These are phyloP conservation scores for Danaus chrysippus DNA, from an alignment of 2,888 invertebrate species.

Conservation along the genomic window DNA sequence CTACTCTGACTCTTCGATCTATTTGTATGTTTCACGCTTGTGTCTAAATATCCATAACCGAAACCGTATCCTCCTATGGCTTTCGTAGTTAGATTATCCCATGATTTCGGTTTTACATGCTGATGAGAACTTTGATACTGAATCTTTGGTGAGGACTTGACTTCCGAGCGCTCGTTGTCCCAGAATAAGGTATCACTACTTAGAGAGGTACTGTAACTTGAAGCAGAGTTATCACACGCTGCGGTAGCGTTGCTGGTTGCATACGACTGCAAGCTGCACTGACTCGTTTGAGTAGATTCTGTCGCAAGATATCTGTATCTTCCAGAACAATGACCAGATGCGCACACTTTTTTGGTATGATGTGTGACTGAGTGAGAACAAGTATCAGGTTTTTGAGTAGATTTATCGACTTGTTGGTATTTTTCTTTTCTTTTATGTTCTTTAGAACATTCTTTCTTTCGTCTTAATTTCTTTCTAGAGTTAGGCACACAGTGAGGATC, in stretches of 20 bases:
- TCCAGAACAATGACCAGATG: slow-evolving; percentile 59
- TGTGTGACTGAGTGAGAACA: slow-evolving; percentile 56
- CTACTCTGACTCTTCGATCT: slow-evolving; percentile 72
- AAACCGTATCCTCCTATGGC: slow-evolving; percentile 92
- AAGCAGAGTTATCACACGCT: slow-evolving; percentile 84
- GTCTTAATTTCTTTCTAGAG: slow-evolving; percentile 67
- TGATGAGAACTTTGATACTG: slow-evolving; percentile 71
- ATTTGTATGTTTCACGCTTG: slow-evolving; percentile 65
- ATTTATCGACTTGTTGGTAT: slow-evolving; percentile 74
- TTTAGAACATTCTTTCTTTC: slow-evolving; percentile 80
- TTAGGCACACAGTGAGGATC: slow-evolving; percentile 91
- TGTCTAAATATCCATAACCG: slow-evolving; percentile 90
- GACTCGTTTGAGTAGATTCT: slow-evolving; percentile 85
- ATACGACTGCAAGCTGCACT: slow-evolving; percentile 90
- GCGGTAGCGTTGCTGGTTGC: slow-evolving; percentile 86
- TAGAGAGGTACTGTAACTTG: slow-evolving; percentile 90
- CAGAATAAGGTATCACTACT: slow-evolving; percentile 93
- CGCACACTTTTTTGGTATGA: slow-evolving; percentile 65
- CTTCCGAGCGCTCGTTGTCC: slow-evolving; percentile 80
- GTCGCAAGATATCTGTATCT: slow-evolving; percentile 82
- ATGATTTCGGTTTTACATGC: slow-evolving; percentile 88
- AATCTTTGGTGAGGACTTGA: slow-evolving; percentile 68
- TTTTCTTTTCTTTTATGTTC: slow-evolving; percentile 81
- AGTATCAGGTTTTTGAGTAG: slow-evolving; percentile 66
- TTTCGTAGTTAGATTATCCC: slow-evolving; percentile 93